Percentiles rank a stretch among this genome's conserved stretches.
These are phyloP conservation scores for Babyrousa celebensis DNA, from an alignment of 2,797 vertebrate genomes.

Conservation along the genomic window DNA sequence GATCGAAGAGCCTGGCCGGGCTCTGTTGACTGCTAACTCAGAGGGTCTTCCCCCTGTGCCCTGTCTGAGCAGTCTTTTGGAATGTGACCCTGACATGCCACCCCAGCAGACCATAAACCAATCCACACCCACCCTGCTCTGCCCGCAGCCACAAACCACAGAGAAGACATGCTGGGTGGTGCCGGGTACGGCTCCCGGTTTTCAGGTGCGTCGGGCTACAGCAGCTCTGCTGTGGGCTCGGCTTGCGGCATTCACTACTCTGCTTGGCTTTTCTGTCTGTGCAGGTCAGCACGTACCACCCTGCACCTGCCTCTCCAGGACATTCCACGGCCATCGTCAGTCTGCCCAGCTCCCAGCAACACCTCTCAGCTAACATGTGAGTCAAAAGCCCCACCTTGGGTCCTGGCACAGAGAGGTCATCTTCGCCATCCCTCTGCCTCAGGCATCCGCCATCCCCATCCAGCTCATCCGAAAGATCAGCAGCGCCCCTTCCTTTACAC, in stretches of 20 bases:
- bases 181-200: background rate
- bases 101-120: background rate
- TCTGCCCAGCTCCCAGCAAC: conserved; percentile 91
- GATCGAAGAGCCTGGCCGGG: background rate
- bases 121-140: background rate
- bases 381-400: conserved; percentile 75
- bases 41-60: background rate
- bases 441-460: background rate
- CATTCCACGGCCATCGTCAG: conserved; percentile 87
- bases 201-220: background rate
- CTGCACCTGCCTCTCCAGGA: conserved; percentile 84
- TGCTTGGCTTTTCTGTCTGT: conserved; percentile 5
- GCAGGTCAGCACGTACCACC: conserved; percentile 89
- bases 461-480: background rate
- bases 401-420: background rate
- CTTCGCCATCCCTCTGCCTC: background rate
- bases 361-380: conserved; percentile 90
- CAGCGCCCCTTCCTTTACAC: background rate
- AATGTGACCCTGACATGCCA: background rate
- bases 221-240: background rate
- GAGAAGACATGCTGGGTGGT: background rate
- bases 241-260: background rate
- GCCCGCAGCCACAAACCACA: conserved; percentile 24
- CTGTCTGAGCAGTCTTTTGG: background rate
- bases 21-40: background rate